Base-by-base conservation (phyloP, 2,888 invertebrate species). In the Andrena bicolor region DNA sequence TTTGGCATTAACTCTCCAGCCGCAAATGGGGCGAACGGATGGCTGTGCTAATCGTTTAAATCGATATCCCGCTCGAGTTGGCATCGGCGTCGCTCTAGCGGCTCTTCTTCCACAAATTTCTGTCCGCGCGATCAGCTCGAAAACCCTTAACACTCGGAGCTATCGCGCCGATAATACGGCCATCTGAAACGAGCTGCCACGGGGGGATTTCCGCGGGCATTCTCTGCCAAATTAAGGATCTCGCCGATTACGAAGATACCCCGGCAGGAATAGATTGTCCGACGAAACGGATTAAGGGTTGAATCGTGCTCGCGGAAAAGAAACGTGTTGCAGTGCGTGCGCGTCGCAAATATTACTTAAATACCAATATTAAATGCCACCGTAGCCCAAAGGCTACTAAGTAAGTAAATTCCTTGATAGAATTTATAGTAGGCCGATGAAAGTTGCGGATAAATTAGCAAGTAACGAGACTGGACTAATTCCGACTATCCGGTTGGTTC, bases 51-150 rank as follows among this genome's bases (percentile, higher is more conserved):
- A 82, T 81, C 75, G 81, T 70, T 81, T 63, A 51, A 82, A 82
- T 81, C 81, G 82, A 82, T 81, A 81, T 70, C 61, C 49, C 80
- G 80, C 53, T 71, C 68, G 78, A 80, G 53, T 68, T 80, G 66
- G 71, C 81, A 60, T 79, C 69, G 16, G 63, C 69, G 68, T 79
- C 53, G 66, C 51, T 73, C 63, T 49, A 28, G 35, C 56, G 48
- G 26, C 63, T 56, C 69, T 48, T 41, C 65, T 41, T 56, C 75
- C 66, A 56, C 35, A 65, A 74, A 80, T 61, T 70, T 80, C 35
- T 48, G 53, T 80, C 69, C 49, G 20, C 75, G 64, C 63, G 77
- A 70, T 60, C 64, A 6, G 6, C 66, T 66, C 56, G 66, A 64
- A 78, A 78, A 69, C 69, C 28, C 64, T 77, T 51, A 28, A 77